These are phyloP conservation scores for Gymnogyps californianus DNA, from an alignment of 2,113 vertebrate species.

Conservation along the genomic window DNA sequence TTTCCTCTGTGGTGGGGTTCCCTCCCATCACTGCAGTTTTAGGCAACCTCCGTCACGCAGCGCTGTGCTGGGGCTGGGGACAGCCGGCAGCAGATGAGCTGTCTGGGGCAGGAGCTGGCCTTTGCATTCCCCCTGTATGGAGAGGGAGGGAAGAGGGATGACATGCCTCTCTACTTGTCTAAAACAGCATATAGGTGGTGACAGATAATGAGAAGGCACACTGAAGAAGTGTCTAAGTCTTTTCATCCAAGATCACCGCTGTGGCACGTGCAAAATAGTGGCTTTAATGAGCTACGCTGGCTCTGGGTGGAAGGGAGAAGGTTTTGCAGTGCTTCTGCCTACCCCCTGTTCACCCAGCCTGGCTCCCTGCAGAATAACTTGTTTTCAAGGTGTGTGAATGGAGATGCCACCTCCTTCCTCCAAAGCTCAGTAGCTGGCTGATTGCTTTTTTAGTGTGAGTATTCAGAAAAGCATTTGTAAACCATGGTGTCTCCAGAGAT, in stretches of 20 bases:
- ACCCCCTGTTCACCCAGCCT: neutral
- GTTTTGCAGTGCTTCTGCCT: neutral
- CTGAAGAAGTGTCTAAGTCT: neutral
- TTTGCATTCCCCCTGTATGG: neutral
- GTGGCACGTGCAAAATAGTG: fast-evolving
- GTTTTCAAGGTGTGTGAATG: neutral
- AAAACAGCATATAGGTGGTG: neutral
- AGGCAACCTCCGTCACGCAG: fast-evolving
- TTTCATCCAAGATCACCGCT: neutral
- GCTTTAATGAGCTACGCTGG: fast-evolving
- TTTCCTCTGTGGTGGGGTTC: neutral
- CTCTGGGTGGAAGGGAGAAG: neutral
- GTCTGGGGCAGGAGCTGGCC: neutral
- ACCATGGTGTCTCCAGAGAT: neutral
- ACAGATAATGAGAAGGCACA: fast-evolving
- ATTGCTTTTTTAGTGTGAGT: neutral
- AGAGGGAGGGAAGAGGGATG: neutral
- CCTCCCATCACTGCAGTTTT: neutral
- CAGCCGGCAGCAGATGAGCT: too few relatives aligned
- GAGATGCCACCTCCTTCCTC: neutral
- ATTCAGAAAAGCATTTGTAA: neutral
- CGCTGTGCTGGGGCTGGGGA: too few relatives aligned
- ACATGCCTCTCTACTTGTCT: neutral
- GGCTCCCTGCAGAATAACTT: neutral
- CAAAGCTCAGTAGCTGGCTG: neutral